phyloP scores from a whole-genome alignment of 2,113 vertebrate species.

The Oreochromis tanganicae region DNA sequence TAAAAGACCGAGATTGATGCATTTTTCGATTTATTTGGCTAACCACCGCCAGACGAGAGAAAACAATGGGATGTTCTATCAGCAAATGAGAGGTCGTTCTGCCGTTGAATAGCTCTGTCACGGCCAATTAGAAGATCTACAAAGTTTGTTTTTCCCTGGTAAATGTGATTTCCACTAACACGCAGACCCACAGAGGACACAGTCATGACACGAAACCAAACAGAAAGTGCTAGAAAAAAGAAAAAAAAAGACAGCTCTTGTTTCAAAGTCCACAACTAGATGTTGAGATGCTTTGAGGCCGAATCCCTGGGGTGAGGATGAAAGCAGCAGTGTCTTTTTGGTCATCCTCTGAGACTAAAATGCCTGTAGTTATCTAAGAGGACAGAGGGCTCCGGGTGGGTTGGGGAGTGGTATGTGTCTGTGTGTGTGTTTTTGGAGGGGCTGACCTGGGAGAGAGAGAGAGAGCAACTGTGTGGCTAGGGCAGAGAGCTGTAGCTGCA shows the following conservation, averaged over 20 bases:
- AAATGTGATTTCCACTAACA: constrained; percentile 10
- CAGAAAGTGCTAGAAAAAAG: background rate
- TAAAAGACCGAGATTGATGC: background rate
- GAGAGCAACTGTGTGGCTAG: background rate
- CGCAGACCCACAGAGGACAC: background rate
- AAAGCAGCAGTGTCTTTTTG: constrained; percentile 37
- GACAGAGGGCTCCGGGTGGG: constrained; percentile 5
- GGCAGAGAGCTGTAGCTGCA: constrained; percentile 14
- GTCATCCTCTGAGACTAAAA: constrained; percentile 23
- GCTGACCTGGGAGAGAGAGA: background rate
- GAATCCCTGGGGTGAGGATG: constrained; percentile 26
- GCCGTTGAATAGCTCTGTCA: constrained; percentile 23
- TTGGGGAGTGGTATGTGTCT: background rate
- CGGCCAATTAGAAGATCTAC: constrained; percentile 49
- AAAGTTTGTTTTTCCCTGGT: constrained; percentile 38
- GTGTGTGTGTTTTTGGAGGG: background rate
- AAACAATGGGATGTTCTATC: constrained; percentile 54
- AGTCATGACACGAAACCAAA: constrained; percentile 17
- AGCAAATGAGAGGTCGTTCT: background rate
- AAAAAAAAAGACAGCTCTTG: background rate
- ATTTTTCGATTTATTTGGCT: constrained; percentile 46
- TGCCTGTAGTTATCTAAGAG: constrained; percentile 32
- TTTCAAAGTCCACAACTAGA: constrained; percentile 43
- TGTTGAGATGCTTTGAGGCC: constrained; percentile 19
- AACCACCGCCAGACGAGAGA: background rate